Conservation (phyloP, 2,888 invertebrate species). For the Hipparchia sbordonii region DNA sequence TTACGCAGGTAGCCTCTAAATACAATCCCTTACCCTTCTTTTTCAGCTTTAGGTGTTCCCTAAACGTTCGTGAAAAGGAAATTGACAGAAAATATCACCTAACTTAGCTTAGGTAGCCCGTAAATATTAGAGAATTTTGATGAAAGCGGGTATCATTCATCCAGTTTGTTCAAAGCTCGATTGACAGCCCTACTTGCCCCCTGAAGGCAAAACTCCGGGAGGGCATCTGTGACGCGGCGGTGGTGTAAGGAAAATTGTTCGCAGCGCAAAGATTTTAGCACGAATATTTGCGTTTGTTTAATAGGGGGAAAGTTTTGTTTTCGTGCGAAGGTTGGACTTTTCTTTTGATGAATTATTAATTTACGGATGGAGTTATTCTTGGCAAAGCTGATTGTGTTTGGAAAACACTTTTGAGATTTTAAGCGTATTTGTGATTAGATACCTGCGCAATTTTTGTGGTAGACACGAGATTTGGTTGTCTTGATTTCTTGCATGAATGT, state of each 20-base stretch:
- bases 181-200: constrained; percentile 21
- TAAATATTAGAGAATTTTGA: no score
- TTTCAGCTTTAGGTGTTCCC: no score
- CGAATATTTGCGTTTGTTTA: constrained; percentile 36
- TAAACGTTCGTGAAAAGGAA: no score
- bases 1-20: no score
- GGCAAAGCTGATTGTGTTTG: neutral
- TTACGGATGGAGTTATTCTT: neutral
- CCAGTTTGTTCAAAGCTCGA: neutral
- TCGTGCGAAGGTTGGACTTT: neutral
- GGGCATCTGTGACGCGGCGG: constrained; percentile 52
- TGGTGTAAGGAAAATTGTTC: constrained; percentile 51
- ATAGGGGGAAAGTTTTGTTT: constrained; percentile 7
- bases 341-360: constrained; percentile 21
- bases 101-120: no score
- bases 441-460: no score
- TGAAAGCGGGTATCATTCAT: no score
- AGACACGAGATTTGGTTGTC: no score
- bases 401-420: neutral
- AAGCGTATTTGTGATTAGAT: no score
- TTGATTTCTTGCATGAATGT: no score
- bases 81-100: no score
- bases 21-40: no score
- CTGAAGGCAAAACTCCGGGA: constrained; percentile 38
- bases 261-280: constrained; percentile 45